These are phyloP conservation scores for Cephus nigrinus DNA, from an alignment of 2,888 invertebrate species.

Conservation along the genomic window DNA sequence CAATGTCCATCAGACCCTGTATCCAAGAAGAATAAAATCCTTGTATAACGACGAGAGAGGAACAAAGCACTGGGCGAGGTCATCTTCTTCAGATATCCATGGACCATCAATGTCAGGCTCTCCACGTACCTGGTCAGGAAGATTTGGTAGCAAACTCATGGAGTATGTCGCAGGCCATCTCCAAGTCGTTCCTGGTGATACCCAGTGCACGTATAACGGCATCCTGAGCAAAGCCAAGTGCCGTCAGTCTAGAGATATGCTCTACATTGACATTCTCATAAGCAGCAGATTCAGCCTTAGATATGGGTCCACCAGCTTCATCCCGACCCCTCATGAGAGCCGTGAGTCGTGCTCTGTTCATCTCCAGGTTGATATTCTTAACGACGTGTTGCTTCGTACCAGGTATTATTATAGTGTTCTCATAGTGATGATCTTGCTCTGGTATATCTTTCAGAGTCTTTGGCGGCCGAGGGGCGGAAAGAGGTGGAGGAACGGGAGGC, in stretches of 20 bases:
- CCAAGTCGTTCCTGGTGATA: constrained; percentile 92
- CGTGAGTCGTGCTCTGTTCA: constrained; percentile 55
- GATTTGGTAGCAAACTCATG: constrained; percentile 86
- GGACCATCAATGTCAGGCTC: neutral
- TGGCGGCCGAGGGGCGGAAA: constrained; percentile 56
- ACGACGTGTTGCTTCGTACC: constrained; percentile 64
- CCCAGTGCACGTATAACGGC: constrained; percentile 92
- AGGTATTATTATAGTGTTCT: constrained; percentile 68
- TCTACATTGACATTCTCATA: constrained; percentile 93
- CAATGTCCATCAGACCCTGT: constrained; percentile 26
- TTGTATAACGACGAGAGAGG: neutral
- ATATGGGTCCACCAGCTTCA: constrained; percentile 49
- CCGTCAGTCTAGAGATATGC: constrained; percentile 87
- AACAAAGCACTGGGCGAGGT: neutral
- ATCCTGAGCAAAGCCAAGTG: constrained; percentile 91
- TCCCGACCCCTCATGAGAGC: constrained; percentile 59
- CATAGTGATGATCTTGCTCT: constrained; percentile 68
- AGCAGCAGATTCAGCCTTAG: constrained; percentile 65
- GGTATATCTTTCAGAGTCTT: constrained; percentile 51
- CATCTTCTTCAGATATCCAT: neutral
- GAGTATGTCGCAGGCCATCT: constrained; percentile 95
- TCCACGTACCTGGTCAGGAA: constrained; percentile 58
- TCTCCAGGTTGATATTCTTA: constrained; percentile 60
- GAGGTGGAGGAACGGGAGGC: constrained; percentile 59
- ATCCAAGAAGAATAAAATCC: neutral